Conservation (phyloP, 1,140 invertebrate species). For the Heliconius himera region DNA sequence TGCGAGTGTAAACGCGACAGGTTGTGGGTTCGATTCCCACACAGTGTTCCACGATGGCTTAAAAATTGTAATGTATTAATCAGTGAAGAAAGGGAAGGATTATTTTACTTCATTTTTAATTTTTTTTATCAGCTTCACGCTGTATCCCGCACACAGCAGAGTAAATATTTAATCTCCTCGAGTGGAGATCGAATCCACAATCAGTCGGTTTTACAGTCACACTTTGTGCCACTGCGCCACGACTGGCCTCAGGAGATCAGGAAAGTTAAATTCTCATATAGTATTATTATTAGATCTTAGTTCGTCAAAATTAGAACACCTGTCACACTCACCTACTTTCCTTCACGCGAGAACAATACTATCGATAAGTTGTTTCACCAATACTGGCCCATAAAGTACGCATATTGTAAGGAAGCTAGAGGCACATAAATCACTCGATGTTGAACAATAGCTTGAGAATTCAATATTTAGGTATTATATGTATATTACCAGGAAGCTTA, state of each 20-base stretch:
- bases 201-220: no score
- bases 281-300: neutral
- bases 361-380: slow-evolving; percentile 20
- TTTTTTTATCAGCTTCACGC: no score
- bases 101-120: neutral
- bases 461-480: slow-evolving; percentile 8
- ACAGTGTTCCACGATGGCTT: no score
- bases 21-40: no score
- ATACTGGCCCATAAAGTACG: slow-evolving; percentile 13
- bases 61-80: no score
- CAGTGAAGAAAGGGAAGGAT: no score
- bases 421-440: slow-evolving; percentile 2
- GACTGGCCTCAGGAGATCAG: no score
- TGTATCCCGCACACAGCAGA: no score
- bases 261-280: neutral
- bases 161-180: no score
- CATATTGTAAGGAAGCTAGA: slow-evolving; percentile 12
- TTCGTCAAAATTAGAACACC: neutral
- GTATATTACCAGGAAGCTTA: slow-evolving; percentile 5
- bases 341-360: slow-evolving; percentile 17
- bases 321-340: slow-evolving; percentile 22
- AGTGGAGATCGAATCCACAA: no score
- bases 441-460: slow-evolving; percentile 9
- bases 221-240: no score
- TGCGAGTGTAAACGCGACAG: no score